Percentiles rank a stretch among this genome's conserved stretches.
These are phyloP conservation scores for Piezodorus guildinii DNA, from an alignment of 1,140 invertebrate genomes.

Conservation along the genomic window DNA sequence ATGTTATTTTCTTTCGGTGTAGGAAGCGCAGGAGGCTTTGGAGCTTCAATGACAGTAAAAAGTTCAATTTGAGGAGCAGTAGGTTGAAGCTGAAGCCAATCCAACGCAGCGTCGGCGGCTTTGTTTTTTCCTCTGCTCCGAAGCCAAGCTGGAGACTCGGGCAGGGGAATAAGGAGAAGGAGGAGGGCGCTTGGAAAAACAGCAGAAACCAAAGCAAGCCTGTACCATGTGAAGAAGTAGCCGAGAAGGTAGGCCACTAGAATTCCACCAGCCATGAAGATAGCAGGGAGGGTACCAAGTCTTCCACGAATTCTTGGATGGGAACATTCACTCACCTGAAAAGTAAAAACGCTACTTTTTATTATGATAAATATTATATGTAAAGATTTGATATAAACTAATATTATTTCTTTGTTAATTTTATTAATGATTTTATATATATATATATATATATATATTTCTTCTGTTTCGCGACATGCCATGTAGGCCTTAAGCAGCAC, in stretches of 20 bases:
- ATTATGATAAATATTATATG: no score
- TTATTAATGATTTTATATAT: no score
- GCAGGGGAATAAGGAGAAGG: constrained; percentile 39
- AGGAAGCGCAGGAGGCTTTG: not conserved
- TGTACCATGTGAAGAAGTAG: constrained; percentile 43
- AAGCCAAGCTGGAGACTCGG: constrained; percentile 47
- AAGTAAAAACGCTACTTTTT: constrained; percentile 23
- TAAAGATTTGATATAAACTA: no score
- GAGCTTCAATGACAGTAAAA: not conserved
- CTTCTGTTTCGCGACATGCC: no score
- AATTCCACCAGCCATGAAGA: constrained; percentile 50
- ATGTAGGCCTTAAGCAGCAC: no score
- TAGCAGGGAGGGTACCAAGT: constrained; percentile 47
- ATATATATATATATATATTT: no score
- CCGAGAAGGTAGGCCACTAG: constrained; percentile 46
- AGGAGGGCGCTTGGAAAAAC: constrained; percentile 36
- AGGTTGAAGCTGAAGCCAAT: constrained; percentile 36
- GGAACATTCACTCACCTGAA: constrained; percentile 49
- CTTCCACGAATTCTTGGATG: constrained; percentile 47
- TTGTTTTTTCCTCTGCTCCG: constrained; percentile 36
- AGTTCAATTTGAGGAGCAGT: constrained; percentile 18
- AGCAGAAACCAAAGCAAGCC: constrained; percentile 39
- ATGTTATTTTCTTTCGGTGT: not conserved
- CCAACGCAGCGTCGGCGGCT: constrained; percentile 36
- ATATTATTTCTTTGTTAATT: no score